These are phyloP conservation scores for Bombus ignitus DNA, from an alignment of 1,140 invertebrate species.

Conservation along the genomic window DNA sequence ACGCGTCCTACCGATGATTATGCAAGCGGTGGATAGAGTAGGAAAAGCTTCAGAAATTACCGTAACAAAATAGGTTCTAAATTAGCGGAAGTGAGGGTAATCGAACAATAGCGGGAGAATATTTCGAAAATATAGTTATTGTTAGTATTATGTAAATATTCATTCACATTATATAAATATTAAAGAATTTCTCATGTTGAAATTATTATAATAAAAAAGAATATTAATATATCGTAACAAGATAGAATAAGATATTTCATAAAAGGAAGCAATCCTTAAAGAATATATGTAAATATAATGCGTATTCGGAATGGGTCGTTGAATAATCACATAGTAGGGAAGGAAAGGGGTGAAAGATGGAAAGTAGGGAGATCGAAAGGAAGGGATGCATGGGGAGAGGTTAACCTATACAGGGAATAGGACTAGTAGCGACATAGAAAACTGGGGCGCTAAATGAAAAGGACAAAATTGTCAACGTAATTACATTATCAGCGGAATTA, in stretches of 20 bases:
- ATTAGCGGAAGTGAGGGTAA: background rate
- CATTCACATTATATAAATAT: too few species aligned
- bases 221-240: background rate
- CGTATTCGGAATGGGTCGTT: background rate
- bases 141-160: too few species aligned
- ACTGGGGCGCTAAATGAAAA: background rate
- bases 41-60: conserved; percentile 6
- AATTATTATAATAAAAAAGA: background rate
- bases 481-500: background rate
- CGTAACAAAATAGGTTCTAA: background rate
- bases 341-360: background rate
- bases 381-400: background rate
- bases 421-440: background rate
- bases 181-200: background rate
- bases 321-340: background rate
- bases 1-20: background rate
- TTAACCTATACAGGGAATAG: background rate
- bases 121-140: background rate
- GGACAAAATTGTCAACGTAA: background rate
- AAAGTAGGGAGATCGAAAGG: conserved; percentile 3
- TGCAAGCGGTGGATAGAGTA: conserved; percentile 2
- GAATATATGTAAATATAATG: background rate
- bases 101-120: background rate
- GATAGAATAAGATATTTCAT: background rate
- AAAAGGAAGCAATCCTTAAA: background rate